Conservation (phyloP, 2,888 invertebrate species). For the Xestobium rufovillosum region DNA sequence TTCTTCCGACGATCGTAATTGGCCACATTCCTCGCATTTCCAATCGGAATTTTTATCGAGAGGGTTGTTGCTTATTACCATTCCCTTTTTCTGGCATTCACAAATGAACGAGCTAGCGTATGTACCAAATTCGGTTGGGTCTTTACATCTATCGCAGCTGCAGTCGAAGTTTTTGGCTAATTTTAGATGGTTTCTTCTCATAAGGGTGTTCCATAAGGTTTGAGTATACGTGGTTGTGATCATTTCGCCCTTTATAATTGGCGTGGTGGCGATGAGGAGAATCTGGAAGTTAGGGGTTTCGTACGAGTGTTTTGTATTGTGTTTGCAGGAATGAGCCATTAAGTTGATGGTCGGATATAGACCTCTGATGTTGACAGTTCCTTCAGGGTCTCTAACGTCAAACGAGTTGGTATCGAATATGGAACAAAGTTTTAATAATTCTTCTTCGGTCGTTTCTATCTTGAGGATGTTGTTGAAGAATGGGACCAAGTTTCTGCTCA, state of each 20-base stretch:
- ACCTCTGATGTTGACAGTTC: constrained; percentile 50
- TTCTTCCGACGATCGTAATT: constrained; percentile 50
- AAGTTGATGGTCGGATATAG: constrained; percentile 58
- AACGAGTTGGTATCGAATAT: constrained; percentile 66
- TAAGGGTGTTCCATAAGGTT: constrained; percentile 57
- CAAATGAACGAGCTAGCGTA: constrained; percentile 56
- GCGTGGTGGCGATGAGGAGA: constrained; percentile 54
- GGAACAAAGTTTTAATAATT: constrained; percentile 56
- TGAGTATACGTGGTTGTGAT: constrained; percentile 65
- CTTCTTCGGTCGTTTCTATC: constrained; percentile 50
- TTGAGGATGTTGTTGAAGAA: constrained; percentile 54
- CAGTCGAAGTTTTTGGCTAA: constrained; percentile 61
- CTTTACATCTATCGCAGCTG: constrained; percentile 55
- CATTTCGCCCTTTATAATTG: constrained; percentile 57
- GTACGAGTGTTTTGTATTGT: constrained; percentile 63
- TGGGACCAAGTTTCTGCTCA: constrained; percentile 55
- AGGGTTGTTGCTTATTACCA: constrained; percentile 54
- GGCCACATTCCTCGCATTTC: constrained; percentile 57
- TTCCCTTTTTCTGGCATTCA: constrained; percentile 42
- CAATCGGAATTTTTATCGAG: constrained; percentile 52
- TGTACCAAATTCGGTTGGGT: constrained; percentile 57
- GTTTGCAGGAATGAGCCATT: constrained; percentile 62
- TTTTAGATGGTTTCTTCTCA: constrained; percentile 50
- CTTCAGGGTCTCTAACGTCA: constrained; percentile 52
- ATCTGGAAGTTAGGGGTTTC: constrained; percentile 51